phyloP scores from a whole-genome alignment of 2,888 invertebrate genomes.

The Ectemnius continuus region DNA sequence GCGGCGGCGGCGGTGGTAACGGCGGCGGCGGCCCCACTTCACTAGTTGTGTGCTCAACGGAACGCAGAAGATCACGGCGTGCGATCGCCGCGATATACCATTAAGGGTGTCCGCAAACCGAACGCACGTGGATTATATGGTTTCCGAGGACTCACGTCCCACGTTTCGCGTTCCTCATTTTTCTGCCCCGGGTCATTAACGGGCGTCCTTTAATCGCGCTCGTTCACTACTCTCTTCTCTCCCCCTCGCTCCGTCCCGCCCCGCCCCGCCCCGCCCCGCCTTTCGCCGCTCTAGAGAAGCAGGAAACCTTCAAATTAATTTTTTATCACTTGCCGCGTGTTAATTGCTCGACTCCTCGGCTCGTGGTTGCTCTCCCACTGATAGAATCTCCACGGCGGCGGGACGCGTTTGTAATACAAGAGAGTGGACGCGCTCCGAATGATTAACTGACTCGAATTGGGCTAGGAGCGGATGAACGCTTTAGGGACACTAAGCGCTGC shows the following conservation, averaged over 20 bases:
- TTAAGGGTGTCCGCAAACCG: constrained; percentile 52
- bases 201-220: constrained; percentile 41
- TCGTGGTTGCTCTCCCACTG: not conserved
- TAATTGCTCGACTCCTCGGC: constrained; percentile 21
- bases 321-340: constrained; percentile 23
- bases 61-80: constrained; percentile 55
- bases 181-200: constrained; percentile 40
- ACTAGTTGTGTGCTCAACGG: constrained; percentile 44
- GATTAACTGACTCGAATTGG: not conserved
- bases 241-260: too few species aligned
- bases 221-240: constrained; percentile 18
- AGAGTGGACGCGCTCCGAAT: not conserved
- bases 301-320: constrained; percentile 28
- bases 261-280: too few species aligned
- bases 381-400: constrained; percentile 1
- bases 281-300: too few species aligned
- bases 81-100: constrained; percentile 59
- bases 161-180: constrained; percentile 42
- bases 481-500: not conserved
- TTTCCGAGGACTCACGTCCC: constrained; percentile 49
- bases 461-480: not conserved
- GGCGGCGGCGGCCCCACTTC: constrained; percentile 27
- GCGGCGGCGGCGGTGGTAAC: too few species aligned
- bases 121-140: constrained; percentile 46
- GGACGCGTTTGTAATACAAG: not conserved